Conservation (phyloP, 2,113 vertebrate species). For the Chloroceryle aenea region DNA sequence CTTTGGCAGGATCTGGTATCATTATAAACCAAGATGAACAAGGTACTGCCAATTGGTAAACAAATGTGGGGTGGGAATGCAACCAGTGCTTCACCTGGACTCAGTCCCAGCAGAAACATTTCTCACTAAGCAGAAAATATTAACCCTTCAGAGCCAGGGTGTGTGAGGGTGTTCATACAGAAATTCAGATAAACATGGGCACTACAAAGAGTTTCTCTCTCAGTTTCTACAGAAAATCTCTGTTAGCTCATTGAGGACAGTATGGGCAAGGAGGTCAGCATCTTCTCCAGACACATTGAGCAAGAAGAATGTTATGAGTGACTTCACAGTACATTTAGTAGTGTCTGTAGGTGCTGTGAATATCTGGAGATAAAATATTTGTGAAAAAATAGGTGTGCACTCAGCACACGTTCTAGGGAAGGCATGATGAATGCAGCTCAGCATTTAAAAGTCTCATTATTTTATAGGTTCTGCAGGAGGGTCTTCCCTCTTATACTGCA, state of each 20-base stretch:
- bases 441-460: background rate
- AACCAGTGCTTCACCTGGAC: background rate
- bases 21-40: background rate
- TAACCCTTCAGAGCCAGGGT: background rate
- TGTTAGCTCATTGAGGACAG: background rate
- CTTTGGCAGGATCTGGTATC: background rate
- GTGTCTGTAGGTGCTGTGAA: background rate
- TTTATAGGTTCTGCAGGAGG: background rate
- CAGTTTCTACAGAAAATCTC: background rate
- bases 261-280: background rate
- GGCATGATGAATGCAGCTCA: background rate
- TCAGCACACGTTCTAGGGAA: background rate
- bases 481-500: background rate
- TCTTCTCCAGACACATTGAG: background rate
- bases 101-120: background rate
- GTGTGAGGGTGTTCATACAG: background rate
- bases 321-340: background rate
- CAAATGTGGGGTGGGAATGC: background rate
- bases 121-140: background rate
- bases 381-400: fast-evolving
- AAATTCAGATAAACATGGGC: background rate
- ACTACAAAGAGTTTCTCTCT: background rate
- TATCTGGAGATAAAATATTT: background rate
- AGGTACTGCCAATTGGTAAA: background rate
- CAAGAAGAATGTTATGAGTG: fast-evolving